Conservation (phyloP, 2,888 invertebrate species). For the Amiota minor region DNA sequence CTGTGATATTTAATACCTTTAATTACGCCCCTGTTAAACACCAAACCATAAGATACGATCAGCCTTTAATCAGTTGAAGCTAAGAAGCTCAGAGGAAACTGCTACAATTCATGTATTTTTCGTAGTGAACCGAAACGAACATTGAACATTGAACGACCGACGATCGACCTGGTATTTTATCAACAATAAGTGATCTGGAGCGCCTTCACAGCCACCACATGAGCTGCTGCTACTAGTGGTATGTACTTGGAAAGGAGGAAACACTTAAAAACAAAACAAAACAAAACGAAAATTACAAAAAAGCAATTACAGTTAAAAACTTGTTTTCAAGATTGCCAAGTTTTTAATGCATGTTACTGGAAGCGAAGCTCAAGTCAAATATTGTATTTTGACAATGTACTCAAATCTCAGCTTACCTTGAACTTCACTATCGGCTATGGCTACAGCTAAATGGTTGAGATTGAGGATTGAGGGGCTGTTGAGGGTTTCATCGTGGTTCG, state of each 20-base stretch:
- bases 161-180: conserved; percentile 47
- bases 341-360: neutral
- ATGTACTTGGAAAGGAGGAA: neutral
- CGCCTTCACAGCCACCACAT: conserved; percentile 40
- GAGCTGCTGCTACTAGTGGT: neutral
- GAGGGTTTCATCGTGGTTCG: neutral
- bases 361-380: neutral
- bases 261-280: neutral
- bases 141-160: too few relatives aligned
- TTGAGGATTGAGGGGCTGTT: neutral
- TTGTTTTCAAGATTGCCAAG: conserved; percentile 17
- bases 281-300: conserved; percentile 27
- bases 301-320: conserved; percentile 55
- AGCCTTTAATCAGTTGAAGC: conserved; percentile 56
- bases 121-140: neutral
- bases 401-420: conserved; percentile 54
- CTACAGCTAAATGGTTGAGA: too few relatives aligned
- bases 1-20: conserved; percentile 55
- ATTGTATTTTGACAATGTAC: conserved; percentile 31
- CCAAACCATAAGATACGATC: conserved; percentile 53
- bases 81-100: conserved; percentile 44
- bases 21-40: conserved; percentile 57
- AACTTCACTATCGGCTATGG: conserved; percentile 43
- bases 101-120: conserved; percentile 23
- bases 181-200: conserved; percentile 51